Base-by-base conservation (phyloP, 2,797 vertebrate species). In the Leuciscus waleckii region DNA sequence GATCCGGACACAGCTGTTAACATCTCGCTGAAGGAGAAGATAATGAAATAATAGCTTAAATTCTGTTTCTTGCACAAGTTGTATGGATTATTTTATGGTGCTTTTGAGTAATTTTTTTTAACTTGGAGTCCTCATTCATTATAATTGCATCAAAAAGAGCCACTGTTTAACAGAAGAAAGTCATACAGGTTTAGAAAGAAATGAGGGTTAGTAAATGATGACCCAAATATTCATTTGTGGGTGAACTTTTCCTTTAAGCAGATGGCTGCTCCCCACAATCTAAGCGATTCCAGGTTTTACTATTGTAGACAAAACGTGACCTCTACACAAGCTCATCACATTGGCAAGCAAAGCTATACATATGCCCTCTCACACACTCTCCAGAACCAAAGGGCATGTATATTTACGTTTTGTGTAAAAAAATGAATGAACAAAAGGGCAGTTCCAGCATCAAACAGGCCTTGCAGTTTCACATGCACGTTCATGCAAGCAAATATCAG, bases 401-500 rank as follows among this genome's bases (percentile, higher is more conserved):
- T 88, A 86, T 89, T 87, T 88, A 83, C 84, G 71, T 61, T 82
- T 83, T 73, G 61, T 23, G 71, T 71, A 29, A 73, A 73, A 77
- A 81, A 86, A 73, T 71, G 71, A 67, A 63, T 75, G 89, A 89
- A 87, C 89, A 86, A 88, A 89, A 87, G 86, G 88, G 77, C 86
- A 87, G 81, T 84, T 86, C 67, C 83, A 54, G 84, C 86, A 85
- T 87, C 88, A 88, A 77, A 88, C 85, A 87, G 84, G 85, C 76
- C 82, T 69, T 67, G 71, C 67, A 76, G 87, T 79, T 74, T 85
- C 58, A 86, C 86, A 73, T 35, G 26, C 85, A 77, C 79, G 49
- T 68, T 73, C 73, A 67, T 83, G 56, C 82, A 68, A 67, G 87
- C 84, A 91, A 89, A 91, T 88, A 90, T 89, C 89, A 90, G 68